phyloP scores from a whole-genome alignment of 2,888 invertebrate species.

The Sinotaia quadrata region DNA sequence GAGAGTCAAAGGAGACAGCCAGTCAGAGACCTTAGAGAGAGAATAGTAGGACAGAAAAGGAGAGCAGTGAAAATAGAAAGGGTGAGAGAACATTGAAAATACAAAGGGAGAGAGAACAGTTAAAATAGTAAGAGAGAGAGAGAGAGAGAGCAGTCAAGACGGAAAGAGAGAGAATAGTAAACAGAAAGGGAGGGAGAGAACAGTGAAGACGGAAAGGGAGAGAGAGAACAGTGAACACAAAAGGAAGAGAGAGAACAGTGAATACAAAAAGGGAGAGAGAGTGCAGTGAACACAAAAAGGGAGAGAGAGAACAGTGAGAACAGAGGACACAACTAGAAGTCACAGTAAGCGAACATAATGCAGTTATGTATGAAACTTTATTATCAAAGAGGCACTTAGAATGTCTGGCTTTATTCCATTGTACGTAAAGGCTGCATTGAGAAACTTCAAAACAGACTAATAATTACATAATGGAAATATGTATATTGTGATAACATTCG shows the following conservation, averaged over 20 bases:
- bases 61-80: not conserved
- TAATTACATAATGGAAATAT: no score
- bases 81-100: not conserved
- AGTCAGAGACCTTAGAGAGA: not conserved
- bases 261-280: not conserved
- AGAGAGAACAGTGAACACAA: no score
- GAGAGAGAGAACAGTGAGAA: not conserved
- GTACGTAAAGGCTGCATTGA: no score
- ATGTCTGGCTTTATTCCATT: no score
- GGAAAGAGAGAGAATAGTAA: not conserved
- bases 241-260: not conserved
- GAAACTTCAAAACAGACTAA: no score
- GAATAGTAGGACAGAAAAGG: not conserved
- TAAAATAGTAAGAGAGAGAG: slow-evolving; percentile 12
- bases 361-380: no score
- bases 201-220: no score
- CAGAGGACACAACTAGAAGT: not conserved
- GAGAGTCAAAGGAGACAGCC: no score
- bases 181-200: not conserved
- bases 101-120: not conserved
- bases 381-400: no score
- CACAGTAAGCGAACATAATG: no score
- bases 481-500: no score
- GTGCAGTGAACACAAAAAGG: not conserved
- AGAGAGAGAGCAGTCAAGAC: slow-evolving; percentile 1